Evolutionary conservation across 2,113 vertebrate species (phyloP).

Genomic region (Oncorhynchus mykiss): DNA sequence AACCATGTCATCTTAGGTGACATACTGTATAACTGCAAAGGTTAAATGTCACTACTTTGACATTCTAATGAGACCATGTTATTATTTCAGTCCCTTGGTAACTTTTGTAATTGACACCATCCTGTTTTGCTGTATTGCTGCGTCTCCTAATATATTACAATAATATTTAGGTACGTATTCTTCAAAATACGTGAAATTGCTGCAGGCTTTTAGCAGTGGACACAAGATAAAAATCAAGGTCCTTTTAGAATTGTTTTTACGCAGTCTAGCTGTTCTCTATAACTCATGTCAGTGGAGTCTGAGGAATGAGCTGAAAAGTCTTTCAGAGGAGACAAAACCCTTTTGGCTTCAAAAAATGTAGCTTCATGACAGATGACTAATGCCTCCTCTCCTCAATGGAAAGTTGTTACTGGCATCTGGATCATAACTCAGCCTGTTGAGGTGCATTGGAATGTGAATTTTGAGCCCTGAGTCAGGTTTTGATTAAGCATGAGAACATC

Average conservation of each 20-base stretch:
- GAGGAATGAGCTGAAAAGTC: constrained; percentile 64
- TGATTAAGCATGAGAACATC: constrained; percentile 49
- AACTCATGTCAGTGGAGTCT: constrained; percentile 51
- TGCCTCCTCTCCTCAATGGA: constrained; percentile 56
- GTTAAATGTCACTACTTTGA: no score
- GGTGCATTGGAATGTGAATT: constrained; percentile 47
- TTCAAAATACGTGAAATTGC: constrained; percentile 50
- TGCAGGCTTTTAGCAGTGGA: constrained; percentile 62
- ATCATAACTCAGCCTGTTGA: constrained; percentile 63
- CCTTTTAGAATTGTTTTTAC: constrained; percentile 75
- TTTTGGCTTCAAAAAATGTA: constrained; percentile 54
- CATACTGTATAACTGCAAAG: no score
- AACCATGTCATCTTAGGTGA: no score
- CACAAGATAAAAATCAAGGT: constrained; percentile 23
- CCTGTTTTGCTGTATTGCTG: constrained; percentile 45
- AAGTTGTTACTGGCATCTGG: constrained; percentile 59
- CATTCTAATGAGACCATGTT: no score
- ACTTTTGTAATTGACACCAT: constrained; percentile 27
- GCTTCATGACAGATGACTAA: constrained; percentile 58
- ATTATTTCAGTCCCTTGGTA: constrained; percentile 44
- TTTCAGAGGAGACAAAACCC: constrained; percentile 49
- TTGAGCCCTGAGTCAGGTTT: constrained; percentile 55
- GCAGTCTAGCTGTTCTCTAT: constrained; percentile 56
- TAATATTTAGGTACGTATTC: constrained; percentile 51
- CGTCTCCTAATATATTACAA: constrained; percentile 28